phyloP scores from a whole-genome alignment of 2,797 vertebrate species.

The Chiloscyllium punctatum region DNA sequence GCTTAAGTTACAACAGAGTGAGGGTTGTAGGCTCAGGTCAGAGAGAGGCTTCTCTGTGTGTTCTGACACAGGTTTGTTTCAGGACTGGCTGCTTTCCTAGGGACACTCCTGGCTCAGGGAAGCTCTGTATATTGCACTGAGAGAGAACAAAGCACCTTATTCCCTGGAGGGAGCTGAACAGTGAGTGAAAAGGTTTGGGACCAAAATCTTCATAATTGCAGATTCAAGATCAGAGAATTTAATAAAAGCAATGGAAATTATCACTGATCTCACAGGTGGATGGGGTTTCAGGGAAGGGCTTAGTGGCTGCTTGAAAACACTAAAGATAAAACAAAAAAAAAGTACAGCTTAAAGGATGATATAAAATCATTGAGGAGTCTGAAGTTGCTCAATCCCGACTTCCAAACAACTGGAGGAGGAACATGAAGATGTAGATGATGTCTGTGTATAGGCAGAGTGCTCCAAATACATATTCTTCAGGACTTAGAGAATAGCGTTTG shows the following conservation, averaged over 20 bases:
- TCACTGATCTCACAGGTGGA: neutral
- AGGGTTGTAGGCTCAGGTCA: too few species aligned
- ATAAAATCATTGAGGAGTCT: neutral
- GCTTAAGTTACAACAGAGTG: neutral
- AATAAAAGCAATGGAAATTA: neutral
- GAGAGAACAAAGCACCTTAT: neutral
- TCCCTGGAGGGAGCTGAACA: too few species aligned
- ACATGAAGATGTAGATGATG: conserved; percentile 51
- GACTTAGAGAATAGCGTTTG: conserved; percentile 48
- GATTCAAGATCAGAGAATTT: neutral
- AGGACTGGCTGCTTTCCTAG: neutral
- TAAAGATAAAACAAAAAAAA: neutral
- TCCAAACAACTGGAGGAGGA: conserved; percentile 49
- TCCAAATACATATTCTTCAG: conserved; percentile 50
- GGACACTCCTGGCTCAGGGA: neutral
- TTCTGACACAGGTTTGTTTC: neutral
- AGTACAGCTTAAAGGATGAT: neutral
- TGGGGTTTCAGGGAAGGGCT: neutral
- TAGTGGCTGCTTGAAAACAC: neutral
- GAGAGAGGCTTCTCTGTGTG: neutral
- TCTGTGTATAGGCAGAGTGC: conserved; percentile 52
- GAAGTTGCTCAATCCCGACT: conserved; percentile 44
- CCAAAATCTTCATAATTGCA: neutral
- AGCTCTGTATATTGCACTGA: neutral
- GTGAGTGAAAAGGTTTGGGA: neutral